Percentiles rank a stretch among this genome's conserved stretches.
phyloP scores from a whole-genome alignment of 2,797 vertebrate genomes.

The Myripristis jacobus region DNA sequence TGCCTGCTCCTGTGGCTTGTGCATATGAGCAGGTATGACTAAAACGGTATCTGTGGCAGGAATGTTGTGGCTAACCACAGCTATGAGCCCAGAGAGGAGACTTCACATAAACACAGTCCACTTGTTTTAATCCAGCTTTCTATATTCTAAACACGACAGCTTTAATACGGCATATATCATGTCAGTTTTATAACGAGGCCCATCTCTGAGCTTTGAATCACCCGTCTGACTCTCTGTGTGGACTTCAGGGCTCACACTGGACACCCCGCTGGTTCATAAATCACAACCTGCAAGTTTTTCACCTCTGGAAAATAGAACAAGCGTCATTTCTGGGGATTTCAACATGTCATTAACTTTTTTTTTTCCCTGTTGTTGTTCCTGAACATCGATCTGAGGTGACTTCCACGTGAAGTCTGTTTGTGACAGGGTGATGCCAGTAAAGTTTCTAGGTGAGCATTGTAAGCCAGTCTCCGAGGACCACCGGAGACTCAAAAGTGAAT shows the following conservation, averaged over 20 bases:
- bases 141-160: constrained; percentile 61
- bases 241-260: background rate
- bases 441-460: constrained; percentile 42
- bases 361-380: constrained; percentile 2
- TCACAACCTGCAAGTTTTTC: constrained; percentile 20
- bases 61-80: constrained; percentile 73
- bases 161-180: constrained; percentile 53
- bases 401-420: constrained; percentile 2
- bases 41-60: constrained; percentile 65
- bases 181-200: constrained; percentile 27
- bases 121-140: constrained; percentile 62
- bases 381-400: constrained; percentile 12
- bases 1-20: constrained; percentile 61
- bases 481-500: constrained; percentile 58
- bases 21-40: constrained; percentile 72
- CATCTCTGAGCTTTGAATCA: constrained; percentile 37
- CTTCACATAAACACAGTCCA: constrained; percentile 70
- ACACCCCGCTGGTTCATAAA: constrained; percentile 25
- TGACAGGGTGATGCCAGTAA: constrained; percentile 29
- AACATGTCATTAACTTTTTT: background rate
- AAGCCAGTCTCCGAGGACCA: constrained; percentile 44
- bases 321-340: constrained; percentile 21
- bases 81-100: constrained; percentile 63
- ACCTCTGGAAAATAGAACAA: constrained; percentile 7
- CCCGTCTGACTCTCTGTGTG: constrained; percentile 32